Conservation (phyloP, 2,888 invertebrate species). For the Zaprionus obscuricornis region DNA sequence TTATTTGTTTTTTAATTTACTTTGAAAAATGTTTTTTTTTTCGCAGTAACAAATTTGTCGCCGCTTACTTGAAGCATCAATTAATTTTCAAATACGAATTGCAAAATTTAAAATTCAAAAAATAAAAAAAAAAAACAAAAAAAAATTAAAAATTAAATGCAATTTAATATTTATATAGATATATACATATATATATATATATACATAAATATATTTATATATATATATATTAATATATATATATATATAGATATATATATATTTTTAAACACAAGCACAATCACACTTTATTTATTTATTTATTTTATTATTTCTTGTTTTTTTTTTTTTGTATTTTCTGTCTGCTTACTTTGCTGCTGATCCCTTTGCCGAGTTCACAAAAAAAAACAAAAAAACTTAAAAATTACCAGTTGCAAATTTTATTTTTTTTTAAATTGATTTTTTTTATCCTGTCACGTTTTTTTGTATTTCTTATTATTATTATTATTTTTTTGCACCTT, state of each 20-base stretch:
- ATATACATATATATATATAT: neutral
- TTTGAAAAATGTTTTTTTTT: slow-evolving; percentile 15
- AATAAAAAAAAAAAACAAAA: too few species aligned
- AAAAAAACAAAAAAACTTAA: slow-evolving; percentile 34
- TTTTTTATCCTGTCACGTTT: slow-evolving; percentile 58
- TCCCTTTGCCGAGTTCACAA: slow-evolving; percentile 38
- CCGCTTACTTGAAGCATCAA: slow-evolving; percentile 33
- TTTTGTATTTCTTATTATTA: neutral
- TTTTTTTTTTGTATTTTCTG: slow-evolving; percentile 24
- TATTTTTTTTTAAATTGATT: too few species aligned
- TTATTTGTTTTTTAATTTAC: too few species aligned
- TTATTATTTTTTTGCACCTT: slow-evolving; percentile 27
- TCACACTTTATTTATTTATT: neutral
- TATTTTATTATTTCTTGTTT: slow-evolving; percentile 39
- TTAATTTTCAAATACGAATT: neutral
- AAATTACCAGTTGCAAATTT: slow-evolving; percentile 51
- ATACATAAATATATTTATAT: neutral
- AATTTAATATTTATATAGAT: neutral
- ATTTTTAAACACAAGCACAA: too few species aligned
- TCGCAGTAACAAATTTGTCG: slow-evolving; percentile 31
- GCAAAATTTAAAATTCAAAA: too few species aligned
- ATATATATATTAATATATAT: too few species aligned
- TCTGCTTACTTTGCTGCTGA: slow-evolving; percentile 50
- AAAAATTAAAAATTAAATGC: neutral
- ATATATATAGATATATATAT: neutral